Evolutionary conservation across 2,797 vertebrate species (phyloP).

Genomic region (Mycteria americana): DNA sequence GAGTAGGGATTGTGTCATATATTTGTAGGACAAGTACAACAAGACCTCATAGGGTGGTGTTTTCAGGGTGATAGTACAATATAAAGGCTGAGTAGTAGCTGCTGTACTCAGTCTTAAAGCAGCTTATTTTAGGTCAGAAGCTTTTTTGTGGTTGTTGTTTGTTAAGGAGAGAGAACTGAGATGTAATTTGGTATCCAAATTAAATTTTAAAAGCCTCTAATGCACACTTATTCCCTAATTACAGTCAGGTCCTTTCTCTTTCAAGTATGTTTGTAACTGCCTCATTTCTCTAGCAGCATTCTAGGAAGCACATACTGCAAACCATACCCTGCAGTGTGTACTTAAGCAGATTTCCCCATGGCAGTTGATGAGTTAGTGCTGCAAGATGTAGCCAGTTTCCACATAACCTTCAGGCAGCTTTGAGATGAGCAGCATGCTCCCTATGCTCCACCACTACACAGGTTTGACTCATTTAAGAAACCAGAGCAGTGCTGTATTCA

Average conservation of each 20-base stretch:
- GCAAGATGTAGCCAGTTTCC: neutral
- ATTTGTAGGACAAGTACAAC: neutral
- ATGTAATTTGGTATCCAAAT: slow-evolving; percentile 4
- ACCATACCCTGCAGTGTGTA: neutral
- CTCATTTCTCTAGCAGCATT: neutral
- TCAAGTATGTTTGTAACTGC: neutral
- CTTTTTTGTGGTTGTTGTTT: neutral
- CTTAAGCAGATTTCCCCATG: neutral
- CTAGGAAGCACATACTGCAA: neutral
- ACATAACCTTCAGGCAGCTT: neutral
- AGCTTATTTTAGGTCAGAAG: neutral
- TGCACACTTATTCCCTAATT: neutral
- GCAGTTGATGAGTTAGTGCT: neutral
- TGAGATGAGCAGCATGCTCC: neutral
- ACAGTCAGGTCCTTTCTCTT: neutral
- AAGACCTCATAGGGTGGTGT: neutral
- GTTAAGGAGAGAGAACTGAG: neutral
- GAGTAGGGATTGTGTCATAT: neutral
- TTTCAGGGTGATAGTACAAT: neutral
- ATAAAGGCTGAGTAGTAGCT: neutral
- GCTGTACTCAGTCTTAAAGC: neutral
- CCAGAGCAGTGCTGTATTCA: neutral
- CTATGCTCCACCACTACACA: neutral
- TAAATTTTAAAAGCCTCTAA: slow-evolving; percentile 36
- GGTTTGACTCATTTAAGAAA: neutral